A percentile compares a stretch with the other conserved stretches of the same genome.
These are phyloP conservation scores for Furnarius figulus DNA, from an alignment of 2,113 vertebrate genomes.

Conservation along the genomic window DNA sequence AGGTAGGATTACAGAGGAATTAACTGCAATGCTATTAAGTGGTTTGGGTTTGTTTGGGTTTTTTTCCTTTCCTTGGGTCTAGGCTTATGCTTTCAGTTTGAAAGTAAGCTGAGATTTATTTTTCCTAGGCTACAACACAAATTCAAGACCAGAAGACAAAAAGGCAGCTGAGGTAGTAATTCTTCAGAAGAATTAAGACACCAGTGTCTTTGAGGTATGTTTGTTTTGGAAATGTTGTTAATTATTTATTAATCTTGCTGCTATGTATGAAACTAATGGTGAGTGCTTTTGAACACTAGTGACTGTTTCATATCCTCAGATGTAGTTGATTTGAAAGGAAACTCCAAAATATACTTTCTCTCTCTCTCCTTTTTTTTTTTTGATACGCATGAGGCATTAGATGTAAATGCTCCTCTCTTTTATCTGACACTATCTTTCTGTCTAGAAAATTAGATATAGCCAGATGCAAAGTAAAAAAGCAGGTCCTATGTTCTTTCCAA, in stretches of 20 bases:
- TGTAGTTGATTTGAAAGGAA: background rate
- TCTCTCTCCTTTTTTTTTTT: background rate
- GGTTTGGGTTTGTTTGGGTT: background rate
- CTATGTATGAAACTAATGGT: background rate
- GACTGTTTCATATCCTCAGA: background rate
- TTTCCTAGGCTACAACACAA: constrained; percentile 37
- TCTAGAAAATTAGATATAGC: background rate
- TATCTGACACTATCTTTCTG: background rate
- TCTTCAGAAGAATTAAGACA: background rate
- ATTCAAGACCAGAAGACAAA: constrained; percentile 20
- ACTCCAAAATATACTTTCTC: background rate
- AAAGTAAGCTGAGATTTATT: constrained; percentile 40
- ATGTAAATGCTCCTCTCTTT: background rate
- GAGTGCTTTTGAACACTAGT: background rate
- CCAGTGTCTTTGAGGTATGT: constrained; percentile 10
- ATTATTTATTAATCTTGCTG: background rate
- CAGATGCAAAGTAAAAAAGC: background rate
- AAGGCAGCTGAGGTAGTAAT: background rate
- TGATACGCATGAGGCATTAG: background rate
- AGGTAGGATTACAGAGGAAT: constrained; percentile 78
- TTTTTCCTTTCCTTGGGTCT: background rate
- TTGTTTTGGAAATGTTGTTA: constrained; percentile 12
- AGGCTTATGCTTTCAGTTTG: constrained; percentile 19
- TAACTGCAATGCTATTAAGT: constrained; percentile 66
- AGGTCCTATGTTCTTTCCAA: background rate